These are phyloP conservation scores for Danaus chrysippus DNA, from an alignment of 2,888 invertebrate species.

Conservation along the genomic window DNA sequence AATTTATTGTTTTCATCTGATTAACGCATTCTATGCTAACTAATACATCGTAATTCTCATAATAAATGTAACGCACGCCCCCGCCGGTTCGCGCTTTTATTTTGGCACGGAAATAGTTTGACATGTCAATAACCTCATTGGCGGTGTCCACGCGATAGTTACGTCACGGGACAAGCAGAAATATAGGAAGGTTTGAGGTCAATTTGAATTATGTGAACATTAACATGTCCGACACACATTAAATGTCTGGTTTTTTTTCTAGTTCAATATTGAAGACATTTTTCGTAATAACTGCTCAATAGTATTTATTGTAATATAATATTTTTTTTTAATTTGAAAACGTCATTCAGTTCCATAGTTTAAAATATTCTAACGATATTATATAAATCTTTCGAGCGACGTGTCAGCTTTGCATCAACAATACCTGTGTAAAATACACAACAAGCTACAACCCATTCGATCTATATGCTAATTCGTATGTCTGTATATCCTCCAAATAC, in stretches of 20 bases:
- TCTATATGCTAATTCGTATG: constrained; percentile 46
- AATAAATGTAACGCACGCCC: constrained; percentile 45
- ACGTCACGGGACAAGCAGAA: constrained; percentile 67
- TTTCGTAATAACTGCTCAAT: not conserved
- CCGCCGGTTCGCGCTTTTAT: constrained; percentile 65
- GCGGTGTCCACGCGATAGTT: constrained; percentile 65
- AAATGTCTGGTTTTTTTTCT: constrained; percentile 49
- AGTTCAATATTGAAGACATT: constrained; percentile 14
- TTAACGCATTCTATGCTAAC: constrained; percentile 57
- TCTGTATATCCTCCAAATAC: constrained; percentile 5
- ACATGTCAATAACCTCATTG: constrained; percentile 75
- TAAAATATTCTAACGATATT: constrained; percentile 6
- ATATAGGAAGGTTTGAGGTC: constrained; percentile 65
- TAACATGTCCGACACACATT: constrained; percentile 57
- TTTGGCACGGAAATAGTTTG: constrained; percentile 76
- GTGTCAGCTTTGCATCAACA: constrained; percentile 28
- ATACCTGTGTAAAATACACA: constrained; percentile 26
- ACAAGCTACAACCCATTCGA: constrained; percentile 31
- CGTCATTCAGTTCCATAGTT: not conserved
- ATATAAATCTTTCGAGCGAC: constrained; percentile 17
- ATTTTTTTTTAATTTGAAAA: too few relatives aligned
- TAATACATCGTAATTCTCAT: constrained; percentile 41
- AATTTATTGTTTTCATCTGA: constrained; percentile 77
- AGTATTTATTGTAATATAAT: too few relatives aligned
- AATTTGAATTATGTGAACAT: constrained; percentile 64